phyloP scores from a whole-genome alignment of 2,113 vertebrate genomes.

The Elephas maximus region DNA sequence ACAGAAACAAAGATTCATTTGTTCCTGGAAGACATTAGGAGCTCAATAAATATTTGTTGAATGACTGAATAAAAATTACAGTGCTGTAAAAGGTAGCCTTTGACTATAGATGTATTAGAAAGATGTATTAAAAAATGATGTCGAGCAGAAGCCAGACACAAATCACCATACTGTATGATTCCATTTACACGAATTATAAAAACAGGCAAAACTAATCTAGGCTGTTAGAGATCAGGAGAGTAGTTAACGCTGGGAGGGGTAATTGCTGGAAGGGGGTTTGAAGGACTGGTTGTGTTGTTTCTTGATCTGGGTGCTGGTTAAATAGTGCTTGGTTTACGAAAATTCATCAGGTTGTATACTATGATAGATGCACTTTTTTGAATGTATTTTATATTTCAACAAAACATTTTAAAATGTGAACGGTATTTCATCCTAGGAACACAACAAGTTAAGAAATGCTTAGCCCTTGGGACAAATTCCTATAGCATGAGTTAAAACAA shows the following conservation, averaged over 20 bases:
- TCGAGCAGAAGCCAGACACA: not conserved
- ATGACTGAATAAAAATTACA: constrained; percentile 13
- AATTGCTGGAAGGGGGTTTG: not conserved
- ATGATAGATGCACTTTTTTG: not conserved
- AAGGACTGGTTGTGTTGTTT: not conserved
- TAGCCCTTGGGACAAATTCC: constrained; percentile 40
- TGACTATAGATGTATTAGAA: not conserved
- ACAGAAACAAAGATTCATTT: constrained; percentile 54
- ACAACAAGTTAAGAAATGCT: constrained; percentile 21
- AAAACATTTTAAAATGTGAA: not conserved
- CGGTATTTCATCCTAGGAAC: constrained; percentile 30
- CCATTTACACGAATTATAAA: not conserved
- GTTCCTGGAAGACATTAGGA: not conserved
- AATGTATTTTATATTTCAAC: not conserved
- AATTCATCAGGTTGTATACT: not conserved
- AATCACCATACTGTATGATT: not conserved
- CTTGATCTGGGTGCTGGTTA: not conserved
- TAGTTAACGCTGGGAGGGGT: not conserved
- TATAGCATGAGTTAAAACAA: constrained; percentile 19
- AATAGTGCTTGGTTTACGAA: not conserved
- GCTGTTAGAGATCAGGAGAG: not conserved
- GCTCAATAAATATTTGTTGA: constrained; percentile 39
- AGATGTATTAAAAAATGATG: not conserved
- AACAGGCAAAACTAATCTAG: not conserved
- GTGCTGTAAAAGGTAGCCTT: not conserved